A percentile compares a stretch with the other conserved stretches of the same genome.
Evolutionary conservation across 2,888 invertebrate genomes (phyloP).

Genomic region (Peribatodes rhomboidaria): DNA sequence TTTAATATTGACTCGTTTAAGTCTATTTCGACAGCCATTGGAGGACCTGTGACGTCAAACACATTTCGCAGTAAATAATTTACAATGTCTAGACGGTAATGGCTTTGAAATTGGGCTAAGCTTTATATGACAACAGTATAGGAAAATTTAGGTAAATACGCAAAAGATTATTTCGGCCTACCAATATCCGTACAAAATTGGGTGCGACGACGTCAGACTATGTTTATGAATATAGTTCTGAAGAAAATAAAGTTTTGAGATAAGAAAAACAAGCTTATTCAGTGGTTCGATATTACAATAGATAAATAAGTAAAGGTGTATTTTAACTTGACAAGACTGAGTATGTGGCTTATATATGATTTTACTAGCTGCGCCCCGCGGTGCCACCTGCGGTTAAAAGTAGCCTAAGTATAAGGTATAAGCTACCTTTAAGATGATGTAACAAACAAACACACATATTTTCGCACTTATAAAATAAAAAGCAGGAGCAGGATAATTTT

Average conservation of each 20-base stretch:
- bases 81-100: conserved; percentile 57
- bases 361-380: too few relatives aligned
- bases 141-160: conserved; percentile 29
- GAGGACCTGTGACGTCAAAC: conserved; percentile 50
- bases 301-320: too few relatives aligned
- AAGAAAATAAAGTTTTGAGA: not conserved
- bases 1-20: conserved; percentile 23
- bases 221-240: not conserved
- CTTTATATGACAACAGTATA: conserved; percentile 39
- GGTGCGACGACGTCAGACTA: not conserved
- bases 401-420: too few relatives aligned
- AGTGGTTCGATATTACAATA: too few relatives aligned
- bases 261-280: not conserved
- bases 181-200: conserved; percentile 8
- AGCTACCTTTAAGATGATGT: too few relatives aligned
- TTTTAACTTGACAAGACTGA: too few relatives aligned
- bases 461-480: too few relatives aligned
- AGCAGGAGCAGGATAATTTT: too few relatives aligned
- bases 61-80: conserved; percentile 51
- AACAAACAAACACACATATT: too few relatives aligned
- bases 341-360: too few relatives aligned
- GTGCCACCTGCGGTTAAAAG: too few relatives aligned
- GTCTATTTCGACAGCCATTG: not conserved
- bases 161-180: conserved; percentile 15
- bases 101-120: conserved; percentile 48